phyloP scores from a whole-genome alignment of 2,888 invertebrate species.

The Mimas tiliae region DNA sequence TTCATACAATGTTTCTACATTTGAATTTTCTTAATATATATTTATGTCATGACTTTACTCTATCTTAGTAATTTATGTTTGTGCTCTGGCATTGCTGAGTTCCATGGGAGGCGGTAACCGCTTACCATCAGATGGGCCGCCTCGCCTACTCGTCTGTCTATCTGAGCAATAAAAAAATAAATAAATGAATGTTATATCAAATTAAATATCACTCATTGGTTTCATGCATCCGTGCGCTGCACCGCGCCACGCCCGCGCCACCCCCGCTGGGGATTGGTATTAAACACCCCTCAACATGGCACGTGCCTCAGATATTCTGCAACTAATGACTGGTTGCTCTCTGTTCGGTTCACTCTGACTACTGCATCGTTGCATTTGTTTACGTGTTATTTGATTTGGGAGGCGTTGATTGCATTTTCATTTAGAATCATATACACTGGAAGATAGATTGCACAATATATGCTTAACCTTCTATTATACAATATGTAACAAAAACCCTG shows the following conservation, averaged over 20 bases:
- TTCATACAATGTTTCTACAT: no score
- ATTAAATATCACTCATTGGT: background rate
- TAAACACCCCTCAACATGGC: slow-evolving; percentile 46
- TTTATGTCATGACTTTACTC: no score
- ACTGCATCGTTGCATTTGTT: slow-evolving; percentile 16
- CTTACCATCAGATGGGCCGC: no score
- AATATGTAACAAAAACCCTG: no score
- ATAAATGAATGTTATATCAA: background rate
- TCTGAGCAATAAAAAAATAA: no score
- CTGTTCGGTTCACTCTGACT: slow-evolving; percentile 25
- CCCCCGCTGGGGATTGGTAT: slow-evolving; percentile 43
- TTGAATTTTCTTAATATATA: no score
- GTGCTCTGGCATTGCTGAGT: no score
- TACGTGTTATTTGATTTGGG: background rate
- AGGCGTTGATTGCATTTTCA: background rate
- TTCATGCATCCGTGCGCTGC: background rate
- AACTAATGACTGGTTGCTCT: slow-evolving; percentile 45
- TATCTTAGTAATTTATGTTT: no score
- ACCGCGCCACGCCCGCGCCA: slow-evolving; percentile 36
- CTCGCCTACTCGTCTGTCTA: no score
- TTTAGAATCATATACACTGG: background rate
- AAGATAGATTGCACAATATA: no score
- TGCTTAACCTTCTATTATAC: no score
- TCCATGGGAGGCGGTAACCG: no score
- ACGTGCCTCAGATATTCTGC: slow-evolving; percentile 38